Conservation (phyloP, 2,113 vertebrate genomes). For the Nerophis lumbriciformis region DNA sequence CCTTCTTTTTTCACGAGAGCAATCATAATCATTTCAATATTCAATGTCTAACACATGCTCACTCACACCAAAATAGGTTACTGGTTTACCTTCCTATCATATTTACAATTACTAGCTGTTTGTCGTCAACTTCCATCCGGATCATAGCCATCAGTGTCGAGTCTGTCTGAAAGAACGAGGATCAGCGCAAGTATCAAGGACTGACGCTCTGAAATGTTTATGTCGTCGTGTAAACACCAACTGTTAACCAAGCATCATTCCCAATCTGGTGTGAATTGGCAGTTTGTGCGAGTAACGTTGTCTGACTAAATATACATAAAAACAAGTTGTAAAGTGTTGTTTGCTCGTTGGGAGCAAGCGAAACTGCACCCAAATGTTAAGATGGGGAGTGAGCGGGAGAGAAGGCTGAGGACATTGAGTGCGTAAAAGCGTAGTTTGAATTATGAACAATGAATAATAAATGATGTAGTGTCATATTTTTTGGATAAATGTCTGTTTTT, state of each 20-base stretch:
- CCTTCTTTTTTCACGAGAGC: no score
- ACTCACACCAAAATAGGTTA: background rate
- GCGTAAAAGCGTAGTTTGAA: background rate
- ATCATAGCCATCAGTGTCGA: background rate
- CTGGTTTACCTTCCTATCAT: no score
- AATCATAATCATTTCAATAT: background rate
- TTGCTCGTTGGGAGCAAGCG: no score
- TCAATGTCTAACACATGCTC: background rate
- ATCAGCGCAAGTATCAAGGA: background rate
- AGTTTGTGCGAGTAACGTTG: background rate
- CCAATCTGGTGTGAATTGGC: background rate
- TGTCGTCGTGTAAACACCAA: background rate
- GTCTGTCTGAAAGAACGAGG: background rate
- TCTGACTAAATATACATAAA: background rate
- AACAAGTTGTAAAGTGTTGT: background rate
- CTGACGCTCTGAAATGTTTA: background rate
- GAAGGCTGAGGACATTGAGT: background rate
- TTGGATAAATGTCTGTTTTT: background rate
- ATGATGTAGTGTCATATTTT: background rate
- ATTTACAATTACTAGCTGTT: background rate
- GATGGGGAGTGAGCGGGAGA: background rate
- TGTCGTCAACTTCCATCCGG: background rate
- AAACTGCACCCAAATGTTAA: background rate
- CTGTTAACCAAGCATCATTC: conserved; percentile 1
- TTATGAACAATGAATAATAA: background rate